Conservation (phyloP, 2,888 invertebrate genomes). For the Drosophila formosana region DNA sequence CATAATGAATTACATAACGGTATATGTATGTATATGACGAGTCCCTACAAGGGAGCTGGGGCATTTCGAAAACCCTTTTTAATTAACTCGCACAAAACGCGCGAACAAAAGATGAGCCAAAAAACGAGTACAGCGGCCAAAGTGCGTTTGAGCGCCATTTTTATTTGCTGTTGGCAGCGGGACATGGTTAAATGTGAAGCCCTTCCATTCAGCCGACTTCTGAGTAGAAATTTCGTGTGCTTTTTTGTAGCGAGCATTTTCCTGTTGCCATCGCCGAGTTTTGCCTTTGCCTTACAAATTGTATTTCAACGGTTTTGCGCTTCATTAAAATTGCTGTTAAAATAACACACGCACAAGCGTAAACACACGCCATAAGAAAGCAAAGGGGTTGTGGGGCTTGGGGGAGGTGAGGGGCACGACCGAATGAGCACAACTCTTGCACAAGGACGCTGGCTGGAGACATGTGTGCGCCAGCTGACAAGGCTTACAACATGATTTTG, state of each 20-base stretch:
- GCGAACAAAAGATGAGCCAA: slow-evolving; percentile 61
- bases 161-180: slow-evolving; percentile 55
- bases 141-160: slow-evolving; percentile 58
- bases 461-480: slow-evolving; percentile 62
- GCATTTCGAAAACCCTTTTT: slow-evolving; percentile 66
- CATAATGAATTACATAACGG: slow-evolving; percentile 43
- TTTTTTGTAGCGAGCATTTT: neutral
- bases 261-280: slow-evolving; percentile 24
- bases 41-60: slow-evolving; percentile 1
- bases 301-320: slow-evolving; percentile 79
- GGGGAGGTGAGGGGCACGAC: neutral
- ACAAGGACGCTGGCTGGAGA: slow-evolving; percentile 60
- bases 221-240: slow-evolving; percentile 43
- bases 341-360: slow-evolving; percentile 71
- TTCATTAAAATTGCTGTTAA: slow-evolving; percentile 80
- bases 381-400: neutral
- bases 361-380: slow-evolving; percentile 15
- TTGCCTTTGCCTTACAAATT: slow-evolving; percentile 69
- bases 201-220: slow-evolving; percentile 27
- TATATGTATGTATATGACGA: slow-evolving; percentile 46
- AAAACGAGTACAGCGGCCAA: slow-evolving; percentile 32
- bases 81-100: slow-evolving; percentile 71
- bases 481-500: slow-evolving; percentile 74
- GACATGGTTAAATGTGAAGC: slow-evolving; percentile 41
- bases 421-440: slow-evolving; percentile 44